A percentile compares a stretch with the other conserved stretches of the same genome.
Conservation (phyloP, 2,888 invertebrate species). For the Acleris emargana region DNA sequence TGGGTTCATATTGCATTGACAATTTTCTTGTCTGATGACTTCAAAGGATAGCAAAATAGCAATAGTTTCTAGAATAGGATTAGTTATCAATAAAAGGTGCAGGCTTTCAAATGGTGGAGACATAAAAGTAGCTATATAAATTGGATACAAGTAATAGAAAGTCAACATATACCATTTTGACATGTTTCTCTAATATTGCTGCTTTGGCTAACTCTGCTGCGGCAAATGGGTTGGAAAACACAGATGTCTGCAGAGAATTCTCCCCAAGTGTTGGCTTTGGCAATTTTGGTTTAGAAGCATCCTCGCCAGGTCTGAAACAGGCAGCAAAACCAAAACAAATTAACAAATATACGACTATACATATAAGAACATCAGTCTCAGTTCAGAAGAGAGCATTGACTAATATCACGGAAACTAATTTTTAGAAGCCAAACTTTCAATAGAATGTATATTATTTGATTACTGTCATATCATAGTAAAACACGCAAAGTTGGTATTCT, state of each 20-base stretch:
- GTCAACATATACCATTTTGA: slow-evolving; percentile 92
- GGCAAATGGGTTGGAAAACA: slow-evolving; percentile 94
- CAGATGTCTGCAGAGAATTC: slow-evolving; percentile 86
- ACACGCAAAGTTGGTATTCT: too few relatives aligned
- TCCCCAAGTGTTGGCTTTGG: slow-evolving; percentile 86
- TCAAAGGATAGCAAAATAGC: not conserved
- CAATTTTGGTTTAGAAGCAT: slow-evolving; percentile 63
- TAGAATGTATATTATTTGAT: too few relatives aligned
- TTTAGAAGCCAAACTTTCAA: too few relatives aligned
- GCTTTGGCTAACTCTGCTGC: slow-evolving; percentile 94
- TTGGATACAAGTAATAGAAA: slow-evolving; percentile 57
- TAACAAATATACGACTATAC: too few relatives aligned
- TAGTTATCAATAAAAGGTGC: too few relatives aligned
- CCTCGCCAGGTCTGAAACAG: slow-evolving; percentile 25
- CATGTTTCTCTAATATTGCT: slow-evolving; percentile 94
- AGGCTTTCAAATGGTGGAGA: too few relatives aligned
- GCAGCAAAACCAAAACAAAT: too few relatives aligned
- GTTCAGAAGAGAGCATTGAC: too few relatives aligned
- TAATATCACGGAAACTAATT: too few relatives aligned
- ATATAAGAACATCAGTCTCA: too few relatives aligned
- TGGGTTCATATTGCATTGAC: not conserved
- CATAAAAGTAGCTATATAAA: not conserved
- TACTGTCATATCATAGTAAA: too few relatives aligned
- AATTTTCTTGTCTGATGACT: not conserved
- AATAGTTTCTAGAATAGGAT: too few relatives aligned